Conservation (phyloP, 2,888 invertebrate species). For the Eugnorisma glareosa region DNA sequence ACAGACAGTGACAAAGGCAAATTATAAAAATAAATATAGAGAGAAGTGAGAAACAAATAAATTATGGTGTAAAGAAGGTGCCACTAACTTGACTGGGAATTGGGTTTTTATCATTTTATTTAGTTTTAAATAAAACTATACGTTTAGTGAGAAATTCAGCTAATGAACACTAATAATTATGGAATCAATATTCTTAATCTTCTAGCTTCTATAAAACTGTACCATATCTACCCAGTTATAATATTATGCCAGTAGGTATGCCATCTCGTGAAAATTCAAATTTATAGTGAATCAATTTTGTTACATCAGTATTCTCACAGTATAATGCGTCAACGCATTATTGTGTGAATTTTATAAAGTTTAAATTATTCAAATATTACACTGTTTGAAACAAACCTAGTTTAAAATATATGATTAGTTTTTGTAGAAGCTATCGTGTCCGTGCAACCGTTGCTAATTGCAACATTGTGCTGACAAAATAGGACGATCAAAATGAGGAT, state of each 20-base stretch:
- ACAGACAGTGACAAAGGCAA: not conserved
- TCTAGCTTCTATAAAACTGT: not conserved
- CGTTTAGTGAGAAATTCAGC: not conserved
- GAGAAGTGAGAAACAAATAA: not conserved
- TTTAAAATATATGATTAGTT: not conserved
- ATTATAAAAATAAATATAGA: not conserved
- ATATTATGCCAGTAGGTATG: slow-evolving; percentile 34
- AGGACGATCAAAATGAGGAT: slow-evolving; percentile 63
- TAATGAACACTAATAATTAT: not conserved
- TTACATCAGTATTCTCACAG: not conserved
- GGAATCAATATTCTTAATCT: not conserved
- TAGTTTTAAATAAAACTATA: not conserved
- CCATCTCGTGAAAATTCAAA: slow-evolving; percentile 31
- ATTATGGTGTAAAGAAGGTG: not conserved
- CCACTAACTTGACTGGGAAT: slow-evolving; percentile 3
- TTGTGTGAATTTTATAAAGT: slow-evolving; percentile 5
- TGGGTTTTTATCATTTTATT: not conserved
- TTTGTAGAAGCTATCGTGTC: not conserved
- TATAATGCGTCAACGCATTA: slow-evolving; percentile 3
- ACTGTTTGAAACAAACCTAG: not conserved
- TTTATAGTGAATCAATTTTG: not conserved
- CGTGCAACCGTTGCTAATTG: not conserved
- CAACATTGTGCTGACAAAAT: slow-evolving; percentile 27
- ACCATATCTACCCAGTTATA: not conserved
- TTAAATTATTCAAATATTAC: not conserved